These are phyloP conservation scores for Cephus rjabovi DNA, from an alignment of 2,888 invertebrate genomes.

Conservation along the genomic window DNA sequence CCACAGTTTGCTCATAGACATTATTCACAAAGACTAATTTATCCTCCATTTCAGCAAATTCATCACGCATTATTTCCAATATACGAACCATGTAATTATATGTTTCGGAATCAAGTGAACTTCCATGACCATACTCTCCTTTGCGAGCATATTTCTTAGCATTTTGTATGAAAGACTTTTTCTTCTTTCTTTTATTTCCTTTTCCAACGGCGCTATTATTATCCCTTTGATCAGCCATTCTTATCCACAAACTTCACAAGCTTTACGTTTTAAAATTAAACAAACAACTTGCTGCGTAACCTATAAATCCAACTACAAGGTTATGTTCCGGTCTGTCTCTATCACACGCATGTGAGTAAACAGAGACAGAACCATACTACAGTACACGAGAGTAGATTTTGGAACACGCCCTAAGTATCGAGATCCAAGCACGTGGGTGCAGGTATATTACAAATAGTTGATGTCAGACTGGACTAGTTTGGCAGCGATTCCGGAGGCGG, in stretches of 20 bases:
- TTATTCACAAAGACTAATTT: conserved; percentile 80
- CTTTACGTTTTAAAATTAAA: not conserved
- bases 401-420: not conserved
- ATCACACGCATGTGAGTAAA: too few relatives aligned
- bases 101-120: conserved; percentile 77
- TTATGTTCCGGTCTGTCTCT: too few relatives aligned
- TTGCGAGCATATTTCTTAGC: conserved; percentile 82
- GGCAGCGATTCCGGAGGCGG: not conserved
- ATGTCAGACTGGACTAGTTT: not conserved
- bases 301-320: not conserved
- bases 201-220: not conserved
- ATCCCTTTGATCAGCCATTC: not conserved
- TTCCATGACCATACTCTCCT: conserved; percentile 79
- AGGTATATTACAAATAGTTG: not conserved
- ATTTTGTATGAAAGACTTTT: conserved; percentile 76
- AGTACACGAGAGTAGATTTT: too few relatives aligned
- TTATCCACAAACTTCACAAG: not conserved
- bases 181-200: conserved; percentile 72
- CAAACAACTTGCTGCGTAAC: not conserved
- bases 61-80: conserved; percentile 76
- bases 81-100: conserved; percentile 84
- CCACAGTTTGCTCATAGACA: conserved; percentile 78
- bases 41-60: conserved; percentile 78
- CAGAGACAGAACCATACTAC: too few relatives aligned
- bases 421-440: not conserved